Percentiles rank a stretch among this genome's conserved stretches.
Evolutionary conservation across 2,113 vertebrate species (phyloP).

Genomic region (Bufo gargarizans): DNA sequence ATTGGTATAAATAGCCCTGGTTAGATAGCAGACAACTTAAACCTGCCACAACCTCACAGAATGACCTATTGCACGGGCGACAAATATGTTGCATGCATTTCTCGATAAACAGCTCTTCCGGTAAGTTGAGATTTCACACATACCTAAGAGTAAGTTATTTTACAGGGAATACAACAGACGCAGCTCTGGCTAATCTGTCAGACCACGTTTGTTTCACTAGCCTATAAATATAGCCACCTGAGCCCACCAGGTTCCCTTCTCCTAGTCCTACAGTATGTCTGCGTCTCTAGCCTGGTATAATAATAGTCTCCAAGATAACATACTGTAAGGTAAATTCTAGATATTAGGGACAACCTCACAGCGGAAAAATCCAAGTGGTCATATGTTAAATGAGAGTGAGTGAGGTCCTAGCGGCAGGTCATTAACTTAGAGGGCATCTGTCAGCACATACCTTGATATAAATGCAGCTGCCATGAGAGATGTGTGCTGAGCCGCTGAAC

Average conservation of each 20-base stretch:
- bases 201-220: neutral
- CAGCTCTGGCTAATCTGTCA: neutral
- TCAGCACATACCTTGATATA: too few species aligned
- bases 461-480: too few species aligned
- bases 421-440: too few species aligned
- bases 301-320: neutral
- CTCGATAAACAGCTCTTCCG: slow-evolving; percentile 14
- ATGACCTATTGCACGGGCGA: slow-evolving; percentile 22
- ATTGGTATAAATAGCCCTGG: slow-evolving; percentile 24
- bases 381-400: too few species aligned
- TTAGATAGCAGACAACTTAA: slow-evolving; percentile 1
- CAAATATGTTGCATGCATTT: slow-evolving; percentile 44
- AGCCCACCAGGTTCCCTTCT: neutral
- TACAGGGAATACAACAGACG: neutral
- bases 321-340: neutral
- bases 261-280: neutral
- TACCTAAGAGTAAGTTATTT: slow-evolving; percentile 29
- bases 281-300: neutral
- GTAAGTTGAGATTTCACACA: slow-evolving; percentile 41
- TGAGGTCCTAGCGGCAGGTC: too few species aligned
- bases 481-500: too few species aligned
- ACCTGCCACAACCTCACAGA: slow-evolving; percentile 31
- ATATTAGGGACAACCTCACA: neutral
- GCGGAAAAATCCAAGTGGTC: neutral
- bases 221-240: neutral